Percentiles rank a stretch among this genome's conserved stretches.
These are phyloP conservation scores for Atopsyche davidsoni DNA, from an alignment of 1,140 invertebrate genomes.

Conservation along the genomic window DNA sequence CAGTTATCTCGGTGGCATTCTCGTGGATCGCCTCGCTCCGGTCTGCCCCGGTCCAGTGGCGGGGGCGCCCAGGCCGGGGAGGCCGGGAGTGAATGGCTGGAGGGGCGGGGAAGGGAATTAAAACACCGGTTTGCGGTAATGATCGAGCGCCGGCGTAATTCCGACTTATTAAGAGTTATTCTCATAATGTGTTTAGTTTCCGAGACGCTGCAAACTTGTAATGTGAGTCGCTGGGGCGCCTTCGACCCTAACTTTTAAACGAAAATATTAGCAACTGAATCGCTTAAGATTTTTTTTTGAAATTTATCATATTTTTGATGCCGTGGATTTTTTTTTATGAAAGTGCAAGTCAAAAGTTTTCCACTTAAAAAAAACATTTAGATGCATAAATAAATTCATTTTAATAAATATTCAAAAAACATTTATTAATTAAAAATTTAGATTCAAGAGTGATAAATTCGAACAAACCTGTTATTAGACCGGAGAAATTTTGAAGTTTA, in stretches of 20 bases:
- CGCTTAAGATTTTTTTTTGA: neutral
- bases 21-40: neutral
- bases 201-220: neutral
- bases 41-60: neutral
- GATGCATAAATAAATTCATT: too few relatives aligned
- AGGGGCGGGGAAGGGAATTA: constrained; percentile 5
- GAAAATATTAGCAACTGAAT: constrained; percentile 8
- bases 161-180: neutral
- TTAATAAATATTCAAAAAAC: too few relatives aligned
- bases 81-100: neutral
- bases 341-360: too few relatives aligned
- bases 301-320: too few relatives aligned
- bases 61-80: neutral
- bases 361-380: too few relatives aligned
- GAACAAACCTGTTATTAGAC: too few relatives aligned
- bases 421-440: too few relatives aligned
- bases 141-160: constrained; percentile 11
- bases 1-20: neutral
- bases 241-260: constrained; percentile 1
- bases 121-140: constrained; percentile 22
- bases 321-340: too few relatives aligned
- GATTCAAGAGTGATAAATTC: too few relatives aligned
- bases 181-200: neutral
- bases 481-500: too few relatives aligned
- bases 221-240: neutral